Percentiles rank a stretch among this genome's conserved stretches.
Evolutionary conservation across 2,797 vertebrate species (phyloP).

Genomic region (Protonibea diacanthus): DNA sequence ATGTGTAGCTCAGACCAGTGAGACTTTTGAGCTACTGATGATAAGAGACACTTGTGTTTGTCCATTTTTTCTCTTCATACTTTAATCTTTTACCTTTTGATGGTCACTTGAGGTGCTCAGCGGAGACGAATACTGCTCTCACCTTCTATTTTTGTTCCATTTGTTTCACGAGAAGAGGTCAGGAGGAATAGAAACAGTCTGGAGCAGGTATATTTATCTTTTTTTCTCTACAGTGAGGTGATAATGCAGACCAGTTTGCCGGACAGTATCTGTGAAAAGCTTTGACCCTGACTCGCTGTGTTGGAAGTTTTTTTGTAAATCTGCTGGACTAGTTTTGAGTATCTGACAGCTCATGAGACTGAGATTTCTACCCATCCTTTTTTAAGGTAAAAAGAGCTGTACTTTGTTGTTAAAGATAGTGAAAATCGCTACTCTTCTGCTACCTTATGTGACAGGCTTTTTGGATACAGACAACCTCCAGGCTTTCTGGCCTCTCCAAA

Average conservation of each 20-base stretch:
- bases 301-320: neutral
- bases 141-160: slow-evolving; percentile 11
- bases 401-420: neutral
- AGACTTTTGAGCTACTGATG: slow-evolving; percentile 2
- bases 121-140: slow-evolving; percentile 6
- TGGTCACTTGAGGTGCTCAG: slow-evolving; percentile 1
- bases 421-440: neutral
- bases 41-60: slow-evolving; percentile 14
- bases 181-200: slow-evolving; percentile 14
- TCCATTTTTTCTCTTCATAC: slow-evolving; percentile 3
- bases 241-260: neutral
- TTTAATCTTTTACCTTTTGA: neutral
- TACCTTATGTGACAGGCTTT: neutral
- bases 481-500: slow-evolving; percentile 39
- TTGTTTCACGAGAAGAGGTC: slow-evolving; percentile 38
- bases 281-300: slow-evolving; percentile 14
- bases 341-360: neutral
- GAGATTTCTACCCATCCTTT: neutral
- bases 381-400: neutral
- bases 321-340: neutral
- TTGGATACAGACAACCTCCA: slow-evolving; percentile 15
- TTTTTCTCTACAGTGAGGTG: neutral
- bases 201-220: slow-evolving; percentile 18
- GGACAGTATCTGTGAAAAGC: slow-evolving; percentile 9
- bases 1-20: slow-evolving; percentile 14